phyloP scores from a whole-genome alignment of 2,113 vertebrate genomes.

The Tachuris rubrigastra region DNA sequence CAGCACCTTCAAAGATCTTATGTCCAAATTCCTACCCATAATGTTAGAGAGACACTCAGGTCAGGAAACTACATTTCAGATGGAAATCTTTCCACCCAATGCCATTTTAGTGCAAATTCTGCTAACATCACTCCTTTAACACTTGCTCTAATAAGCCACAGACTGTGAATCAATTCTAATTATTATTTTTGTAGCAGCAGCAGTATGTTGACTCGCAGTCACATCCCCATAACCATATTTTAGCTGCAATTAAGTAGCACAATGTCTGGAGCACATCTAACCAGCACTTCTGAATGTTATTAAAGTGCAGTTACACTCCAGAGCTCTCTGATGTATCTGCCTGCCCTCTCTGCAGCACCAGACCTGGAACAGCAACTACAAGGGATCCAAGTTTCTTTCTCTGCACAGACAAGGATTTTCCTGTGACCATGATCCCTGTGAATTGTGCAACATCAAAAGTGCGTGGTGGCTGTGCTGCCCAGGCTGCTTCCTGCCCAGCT shows the following conservation, averaged over 20 bases:
- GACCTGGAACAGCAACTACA: neutral
- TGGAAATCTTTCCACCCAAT: neutral
- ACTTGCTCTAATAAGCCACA: neutral
- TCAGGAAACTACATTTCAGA: neutral
- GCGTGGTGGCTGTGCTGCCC: neutral
- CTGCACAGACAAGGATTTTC: neutral
- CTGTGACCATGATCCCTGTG: neutral
- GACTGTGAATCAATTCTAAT: fast-evolving
- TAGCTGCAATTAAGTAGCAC: neutral
- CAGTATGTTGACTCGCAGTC: neutral
- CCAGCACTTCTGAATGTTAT: neutral
- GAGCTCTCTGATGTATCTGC: neutral
- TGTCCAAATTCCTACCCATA: neutral
- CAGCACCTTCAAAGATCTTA: neutral
- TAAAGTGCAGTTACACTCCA: neutral
- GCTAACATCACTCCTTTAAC: neutral
- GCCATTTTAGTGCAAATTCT: neutral
- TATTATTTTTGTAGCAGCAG: neutral
- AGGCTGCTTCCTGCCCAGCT: neutral
- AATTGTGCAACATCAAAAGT: neutral
- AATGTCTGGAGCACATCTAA: neutral
- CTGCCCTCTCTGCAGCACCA: neutral
- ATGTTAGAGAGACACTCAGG: neutral
- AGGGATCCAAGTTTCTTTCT: neutral
- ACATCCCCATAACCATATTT: neutral